phyloP scores from a whole-genome alignment of 1,140 invertebrate species.

The Frieseomelitta varia region DNA sequence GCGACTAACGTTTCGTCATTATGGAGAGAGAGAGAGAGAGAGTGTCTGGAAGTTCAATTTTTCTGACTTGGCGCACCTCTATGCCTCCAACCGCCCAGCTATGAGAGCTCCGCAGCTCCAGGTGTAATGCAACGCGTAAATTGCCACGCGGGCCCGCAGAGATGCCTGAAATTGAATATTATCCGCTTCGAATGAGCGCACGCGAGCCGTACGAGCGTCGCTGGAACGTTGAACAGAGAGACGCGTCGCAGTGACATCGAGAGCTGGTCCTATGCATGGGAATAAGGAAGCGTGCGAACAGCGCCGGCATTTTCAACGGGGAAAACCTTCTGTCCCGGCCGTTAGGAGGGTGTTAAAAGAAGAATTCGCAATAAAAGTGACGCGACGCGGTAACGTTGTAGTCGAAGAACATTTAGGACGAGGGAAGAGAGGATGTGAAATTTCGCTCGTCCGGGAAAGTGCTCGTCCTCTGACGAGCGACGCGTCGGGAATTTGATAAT shows the following conservation, averaged over 20 bases:
- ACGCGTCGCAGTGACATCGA: constrained; percentile 46
- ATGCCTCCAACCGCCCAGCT: neutral
- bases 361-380: constrained; percentile 46
- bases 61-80: constrained; percentile 22
- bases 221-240: constrained; percentile 27
- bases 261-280: constrained; percentile 44
- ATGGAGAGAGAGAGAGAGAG: neutral
- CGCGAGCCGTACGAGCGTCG: neutral
- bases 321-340: neutral
- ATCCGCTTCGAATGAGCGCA: constrained; percentile 55
- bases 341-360: constrained; percentile 23
- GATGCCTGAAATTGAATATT: constrained; percentile 67
- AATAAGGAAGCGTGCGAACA: constrained; percentile 43
- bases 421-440: constrained; percentile 27
- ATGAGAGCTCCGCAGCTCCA: neutral
- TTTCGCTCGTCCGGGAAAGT: constrained; percentile 22
- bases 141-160: constrained; percentile 53
- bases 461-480: constrained; percentile 1
- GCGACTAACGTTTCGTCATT: constrained; percentile 15
- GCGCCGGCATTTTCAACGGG: constrained; percentile 14
- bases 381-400: constrained; percentile 24
- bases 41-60: constrained; percentile 28
- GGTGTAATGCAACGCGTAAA: constrained; percentile 49
- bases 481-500: constrained; percentile 1
- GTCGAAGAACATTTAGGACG: constrained; percentile 32